Base-by-base conservation (phyloP, 2,113 vertebrate genomes). In the Hippolais icterina region DNA sequence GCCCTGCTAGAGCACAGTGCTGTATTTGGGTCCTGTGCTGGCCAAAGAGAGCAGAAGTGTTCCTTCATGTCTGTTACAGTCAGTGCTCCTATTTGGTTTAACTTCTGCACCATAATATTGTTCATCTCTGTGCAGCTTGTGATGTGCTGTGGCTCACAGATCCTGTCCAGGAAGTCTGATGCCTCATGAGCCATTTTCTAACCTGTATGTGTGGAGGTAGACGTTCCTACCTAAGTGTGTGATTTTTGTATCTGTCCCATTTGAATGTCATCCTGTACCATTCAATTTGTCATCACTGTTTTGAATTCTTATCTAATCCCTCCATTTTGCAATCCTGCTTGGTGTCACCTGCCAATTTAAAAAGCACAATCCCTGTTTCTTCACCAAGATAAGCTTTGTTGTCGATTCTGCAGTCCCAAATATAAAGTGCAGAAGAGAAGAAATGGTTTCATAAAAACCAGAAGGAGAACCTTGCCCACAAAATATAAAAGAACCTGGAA, bases 91-190 rank as follows among this genome's bases (percentile, higher is more conserved):
- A 2, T 64, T 87, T 78, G 56, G 9, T 76, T 85, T 80, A 64
- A 52, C 49, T 90, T 88, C 19, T 66, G 13, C n/a, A 27, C 28
- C 0, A 0, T 64, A 59, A 18, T 41, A 22, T n/a, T 3, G 0
- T 59, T 74, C 42, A 21, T 46, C 52, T 77, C 17, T 46, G 28
- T 76, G 23, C 61, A 69, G 31, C 66, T 69, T 66, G 27, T 19
- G 50, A 10, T 71, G 39, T 1, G 1, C 52, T 4, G 3, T 64
- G 68, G 42, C n/a, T 92, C 59, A 37, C 24, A 22, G 63, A 25
- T 75, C 39, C 54, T 50, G 20, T 41, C 77, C 15, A 21, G 70
- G 66, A 60, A 22, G 25, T 53, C 28, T 65, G 87, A 59, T 87
- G 56, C 29, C 47, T 75, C 1, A 0, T 61, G 87, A 87, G 39